Base-by-base conservation (phyloP, 1,140 invertebrate genomes). In the Drosophila micromelanica region DNA sequence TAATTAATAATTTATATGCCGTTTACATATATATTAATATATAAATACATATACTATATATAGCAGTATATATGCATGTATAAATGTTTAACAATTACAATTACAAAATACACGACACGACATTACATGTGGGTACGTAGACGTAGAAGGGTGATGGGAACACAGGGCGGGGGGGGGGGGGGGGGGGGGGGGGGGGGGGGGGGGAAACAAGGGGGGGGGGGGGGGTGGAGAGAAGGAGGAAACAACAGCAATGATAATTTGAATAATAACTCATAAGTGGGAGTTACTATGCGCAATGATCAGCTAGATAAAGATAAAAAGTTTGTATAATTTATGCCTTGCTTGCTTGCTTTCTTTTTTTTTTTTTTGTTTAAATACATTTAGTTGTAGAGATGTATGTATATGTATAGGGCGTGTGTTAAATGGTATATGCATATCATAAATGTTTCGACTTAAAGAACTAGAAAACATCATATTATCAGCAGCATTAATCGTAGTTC, bases 81-180 rank as follows among this genome's bases (percentile, higher is more conserved):
- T 72, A 68, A 42, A 56, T 77, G 67, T 85, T 78, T 87, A 86
- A 86, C 81, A 86, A 86, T 86, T 86, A 86, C 75, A 74, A 87
- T 85, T 86, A 81, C 73, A 84, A 85, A 79, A 49, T 75, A 86
- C 74, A 87, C 80, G 72, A 78, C 62, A 75, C 71, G 65, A 86
- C 74, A 85, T 80, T 80, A 46, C 12, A 73, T 70, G 67, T 59
- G 60, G 54, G 30, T 74, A 61, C 40, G 49, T 13, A 55, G 45
- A 38, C 23, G 13, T 27, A 4, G 61, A 13, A n/a, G 2, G 65
- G 45, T 42, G 23, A 40, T 5, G 20, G 23, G 42, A 9, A 30
- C 23, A 27, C 23, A 27, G 20, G 23, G n/a, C 11, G 13, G 30
- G 13, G 0, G 40, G 57, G 15, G n/a, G n/a, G n/a, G n/a, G n/a